Base-by-base conservation (phyloP, 2,888 invertebrate species). In the Orchesella flavescens region DNA sequence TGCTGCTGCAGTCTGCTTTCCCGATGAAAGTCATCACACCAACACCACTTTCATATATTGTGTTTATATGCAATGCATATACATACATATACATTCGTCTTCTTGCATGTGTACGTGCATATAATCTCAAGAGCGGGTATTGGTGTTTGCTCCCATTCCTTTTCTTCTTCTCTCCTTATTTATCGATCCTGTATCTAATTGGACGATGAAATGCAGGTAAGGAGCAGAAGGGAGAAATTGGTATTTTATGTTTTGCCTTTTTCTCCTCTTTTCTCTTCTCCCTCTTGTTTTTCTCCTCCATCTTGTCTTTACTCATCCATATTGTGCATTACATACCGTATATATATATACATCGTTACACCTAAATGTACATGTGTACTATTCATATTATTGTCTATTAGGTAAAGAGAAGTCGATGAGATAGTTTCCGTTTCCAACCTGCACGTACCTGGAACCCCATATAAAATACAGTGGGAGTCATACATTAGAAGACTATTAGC, bases 131-230 rank as follows among this genome's bases (percentile, higher is more conserved):
- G 17, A 74, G 73, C 80, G 13, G n/a, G 78, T 24, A 61, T 61
- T 61, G 79, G 79, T 80, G 66, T 80, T 80, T 73, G 79, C 79
- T 80, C 79, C 72, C 79, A 80, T 79, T 79, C 79, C 79, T 68
- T 80, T 80, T 66, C 69, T 78, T 75, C 72, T 71, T 53, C 69
- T 76, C 86, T 86, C 76, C 87, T 86, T 87, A 88, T 88, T 86
- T 87, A 88, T 88, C 88, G 88, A 88, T 88, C 87, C 84, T 79
- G 84, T 81, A 86, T 87, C 86, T 88, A 88, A 88, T 88, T 88
- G 88, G 87, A 85, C 73, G 77, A 83, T 83, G 86, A 87, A 86
- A 86, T 87, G 86, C 87, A 88, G 87, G 87, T 87, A 87, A 83
- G 83, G 74, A 69, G 76, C 43, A 73, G 55, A 81, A 77, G 19